Base-by-base conservation (phyloP, 1,140 invertebrate genomes). In the Protaetia brevitarsis region DNA sequence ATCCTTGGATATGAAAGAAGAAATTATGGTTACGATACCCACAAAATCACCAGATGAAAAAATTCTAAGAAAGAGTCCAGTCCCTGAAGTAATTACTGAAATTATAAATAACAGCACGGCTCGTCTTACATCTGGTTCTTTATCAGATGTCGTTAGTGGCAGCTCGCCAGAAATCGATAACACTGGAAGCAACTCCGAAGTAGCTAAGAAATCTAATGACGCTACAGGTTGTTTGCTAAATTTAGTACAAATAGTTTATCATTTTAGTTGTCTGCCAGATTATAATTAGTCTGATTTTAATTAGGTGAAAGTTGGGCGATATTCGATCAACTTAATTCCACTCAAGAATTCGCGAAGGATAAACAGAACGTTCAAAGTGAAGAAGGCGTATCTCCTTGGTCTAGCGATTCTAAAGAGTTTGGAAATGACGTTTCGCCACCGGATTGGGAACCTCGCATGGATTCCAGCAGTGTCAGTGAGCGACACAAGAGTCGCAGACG, bases 361-460 rank as follows among this genome's bases (percentile, higher is more conserved):
- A 79, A 78, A 4, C 75, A 79, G 11, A 75, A 77, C 29, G 70
- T 71, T 2, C 77, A 79, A 66, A 76, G 76, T 81, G 78, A 81
- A 72, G 84, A 85, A 37, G 84, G 81, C 45, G 82, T 85, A 4
- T 90, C 88, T 1, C 88, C 88, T 0, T 91, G 89, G 86, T 92
- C 90, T 1, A 88, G 88, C 0, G 89, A 92, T 76, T 88, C 88
- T 1, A 87, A 89, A 63, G 88, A 91, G 66, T 83, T 84, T 63
- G 78, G 79, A 21, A 79, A 79, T 61, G 31, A 34, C 13, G 80
- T 80, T 59, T 74, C 77, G 0, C 73, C 76, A 68, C 79, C 70
- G 72, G 79, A 77, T 19, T 79, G 86, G 79, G 75, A 83, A 77
- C 57, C 80, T 71, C 71, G 80, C 77, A 60, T 81, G 73, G 79